These are phyloP conservation scores for Autographa pulchrina DNA, from an alignment of 2,888 invertebrate species.

Conservation along the genomic window DNA sequence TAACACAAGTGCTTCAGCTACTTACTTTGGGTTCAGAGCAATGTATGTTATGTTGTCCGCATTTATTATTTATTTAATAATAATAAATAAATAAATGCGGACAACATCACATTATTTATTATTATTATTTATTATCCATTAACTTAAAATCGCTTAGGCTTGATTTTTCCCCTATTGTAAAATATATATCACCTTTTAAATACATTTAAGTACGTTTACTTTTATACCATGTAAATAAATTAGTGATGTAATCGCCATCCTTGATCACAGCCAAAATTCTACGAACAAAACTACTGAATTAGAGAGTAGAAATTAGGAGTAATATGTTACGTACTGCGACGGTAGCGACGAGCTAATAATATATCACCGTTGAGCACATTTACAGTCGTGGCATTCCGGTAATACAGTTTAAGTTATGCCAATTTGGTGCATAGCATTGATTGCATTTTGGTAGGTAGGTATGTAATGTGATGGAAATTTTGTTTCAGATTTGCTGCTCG, in stretches of 20 bases:
- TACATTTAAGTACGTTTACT: no score
- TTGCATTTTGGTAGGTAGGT: conserved; percentile 15
- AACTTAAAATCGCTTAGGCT: no score
- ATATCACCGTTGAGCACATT: conserved; percentile 48
- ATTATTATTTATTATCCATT: no score
- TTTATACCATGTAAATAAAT: no score
- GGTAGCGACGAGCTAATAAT: conserved; percentile 24
- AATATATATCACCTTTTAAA: no score
- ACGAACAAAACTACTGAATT: neutral
- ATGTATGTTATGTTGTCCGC: no score
- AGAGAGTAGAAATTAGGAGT: conserved; percentile 17
- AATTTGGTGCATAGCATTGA: conserved; percentile 23
- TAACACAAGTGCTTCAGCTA: no score
- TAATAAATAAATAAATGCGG: no score
- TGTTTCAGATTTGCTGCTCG: neutral
- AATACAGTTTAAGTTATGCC: conserved; percentile 35
- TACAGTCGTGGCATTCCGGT: conserved; percentile 34
- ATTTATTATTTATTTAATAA: no score
- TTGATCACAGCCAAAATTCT: neutral
- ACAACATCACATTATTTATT: no score
- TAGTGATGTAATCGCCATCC: neutral
- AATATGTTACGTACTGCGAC: conserved; percentile 15
- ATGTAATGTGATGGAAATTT: conserved; percentile 5
- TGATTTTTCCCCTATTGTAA: no score
- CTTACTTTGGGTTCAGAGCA: no score